Conservation (phyloP, 2,797 vertebrate genomes). For the Mormyrus proboscirostris region DNA sequence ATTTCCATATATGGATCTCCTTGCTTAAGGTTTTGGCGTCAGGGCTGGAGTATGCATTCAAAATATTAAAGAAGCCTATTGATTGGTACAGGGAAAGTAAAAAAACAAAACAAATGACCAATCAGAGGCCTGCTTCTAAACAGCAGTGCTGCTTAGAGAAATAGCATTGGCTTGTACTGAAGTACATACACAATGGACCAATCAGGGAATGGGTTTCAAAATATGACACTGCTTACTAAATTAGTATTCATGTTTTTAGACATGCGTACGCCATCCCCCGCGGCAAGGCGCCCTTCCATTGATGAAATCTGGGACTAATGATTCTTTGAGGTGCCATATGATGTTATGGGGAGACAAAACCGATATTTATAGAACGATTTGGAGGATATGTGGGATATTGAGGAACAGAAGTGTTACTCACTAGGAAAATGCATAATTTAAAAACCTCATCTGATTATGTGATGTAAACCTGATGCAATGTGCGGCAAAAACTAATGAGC, state of each 20-base stretch:
- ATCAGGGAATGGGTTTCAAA: background rate
- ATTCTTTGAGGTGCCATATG: slow-evolving; percentile 28
- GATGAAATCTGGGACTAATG: slow-evolving; percentile 21
- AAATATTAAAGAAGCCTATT: background rate
- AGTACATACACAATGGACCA: background rate
- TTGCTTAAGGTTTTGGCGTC: background rate
- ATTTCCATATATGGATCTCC: background rate
- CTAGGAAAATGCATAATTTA: slow-evolving; percentile 36
- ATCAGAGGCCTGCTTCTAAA: slow-evolving; percentile 1
- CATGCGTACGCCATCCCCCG: background rate
- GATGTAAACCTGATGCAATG: slow-evolving; percentile 44
- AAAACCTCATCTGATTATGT: slow-evolving; percentile 34
- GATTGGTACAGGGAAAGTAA: background rate
- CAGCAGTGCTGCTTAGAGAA: background rate
- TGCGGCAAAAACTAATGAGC: slow-evolving; percentile 33
- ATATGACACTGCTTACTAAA: background rate
- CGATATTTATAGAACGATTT: background rate
- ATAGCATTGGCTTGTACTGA: background rate
- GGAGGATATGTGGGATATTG: background rate
- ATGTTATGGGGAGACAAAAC: slow-evolving; percentile 17
- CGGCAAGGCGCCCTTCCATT: slow-evolving; percentile 3
- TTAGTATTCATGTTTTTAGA: slow-evolving; percentile 5
- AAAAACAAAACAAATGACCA: background rate
- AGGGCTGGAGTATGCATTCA: background rate
- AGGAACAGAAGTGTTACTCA: slow-evolving; percentile 2